Percentiles rank a stretch among this genome's conserved stretches.
Evolutionary conservation across 2,113 vertebrate genomes (phyloP).

Genomic region (Syngnathus scovelli): DNA sequence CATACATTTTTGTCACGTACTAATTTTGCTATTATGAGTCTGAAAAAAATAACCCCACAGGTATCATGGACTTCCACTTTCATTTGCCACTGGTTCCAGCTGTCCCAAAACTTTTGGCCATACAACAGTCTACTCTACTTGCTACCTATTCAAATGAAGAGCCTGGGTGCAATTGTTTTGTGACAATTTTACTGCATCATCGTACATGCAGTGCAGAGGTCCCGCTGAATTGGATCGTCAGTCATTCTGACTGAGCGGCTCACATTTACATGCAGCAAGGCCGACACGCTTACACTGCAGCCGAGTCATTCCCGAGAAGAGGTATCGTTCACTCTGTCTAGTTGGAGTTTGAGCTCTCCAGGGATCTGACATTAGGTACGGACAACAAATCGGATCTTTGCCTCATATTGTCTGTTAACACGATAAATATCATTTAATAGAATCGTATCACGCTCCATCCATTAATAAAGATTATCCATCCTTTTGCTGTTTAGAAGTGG

Average conservation of each 20-base stretch:
- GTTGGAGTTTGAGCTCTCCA: constrained; percentile 46
- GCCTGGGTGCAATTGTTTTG: neutral
- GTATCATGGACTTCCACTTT: no score
- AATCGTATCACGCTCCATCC: neutral
- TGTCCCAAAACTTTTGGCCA: neutral
- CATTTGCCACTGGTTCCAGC: no score
- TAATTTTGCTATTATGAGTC: no score
- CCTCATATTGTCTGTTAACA: constrained; percentile 39
- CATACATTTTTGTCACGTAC: no score
- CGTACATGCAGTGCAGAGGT: constrained; percentile 24
- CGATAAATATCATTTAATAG: constrained; percentile 16
- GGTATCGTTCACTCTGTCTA: constrained; percentile 51
- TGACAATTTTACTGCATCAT: constrained; percentile 18
- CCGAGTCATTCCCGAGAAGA: constrained; percentile 56
- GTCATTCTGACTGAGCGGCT: constrained; percentile 35
- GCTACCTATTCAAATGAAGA: constrained; percentile 6
- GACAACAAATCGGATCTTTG: constrained; percentile 59
- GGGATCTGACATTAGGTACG: constrained; percentile 54
- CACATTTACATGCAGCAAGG: constrained; percentile 52
- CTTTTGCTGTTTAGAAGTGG: neutral
- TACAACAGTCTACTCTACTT: neutral
- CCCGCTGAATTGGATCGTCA: constrained; percentile 45
- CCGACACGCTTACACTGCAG: constrained; percentile 23
- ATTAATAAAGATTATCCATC: neutral
- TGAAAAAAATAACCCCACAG: neutral